Base-by-base conservation (phyloP, 2,113 vertebrate species). In the Takifugu flavidus region DNA sequence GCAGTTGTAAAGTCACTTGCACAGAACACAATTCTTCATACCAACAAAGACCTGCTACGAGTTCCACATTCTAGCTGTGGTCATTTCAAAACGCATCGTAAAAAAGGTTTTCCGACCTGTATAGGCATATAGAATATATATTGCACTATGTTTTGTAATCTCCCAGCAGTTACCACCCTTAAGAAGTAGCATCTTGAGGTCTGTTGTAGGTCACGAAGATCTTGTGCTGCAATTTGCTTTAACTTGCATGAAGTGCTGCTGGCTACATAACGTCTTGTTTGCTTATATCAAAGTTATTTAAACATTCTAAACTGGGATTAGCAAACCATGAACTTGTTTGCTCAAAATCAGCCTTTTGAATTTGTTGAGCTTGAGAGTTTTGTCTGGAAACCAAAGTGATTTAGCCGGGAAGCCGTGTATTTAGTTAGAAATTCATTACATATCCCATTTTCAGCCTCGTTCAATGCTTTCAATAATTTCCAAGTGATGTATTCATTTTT, bases 401-500 rank as follows among this genome's bases (percentile, higher is more conserved):
- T 28, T 20, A 29, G 25, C 52, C 39, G 14, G 44, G 14, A 45
- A 45, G 13, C 13, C 12, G 13, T 8, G 5, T 44, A 20, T 20
- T 20, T 20, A 20, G 20, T 20, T 20, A 20, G 20, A 20, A 20
- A 20, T 20, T 20, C 20, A 20, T 20, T 20, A 20, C 20, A 20
- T 11, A 13, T 44, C 43, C 43, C 42, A 58, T 39, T 31, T 51
- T 25, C 59, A 25, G 42, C 62, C 44, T 51, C 26, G 55, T 55
- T 27, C 6, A 8, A 4, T 11, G 8, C 25, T 50, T 45, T 28
- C 4, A 50, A 20, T 62, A 29, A 0, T 5, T 7, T 13, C 56
- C 2, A 43, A 2, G 13, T 5, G 13, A 25, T 58, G 11, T 31
- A 15, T 42, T 61, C 2, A 15, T 53, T 62, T 29, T 84, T 84